Base-by-base conservation (phyloP, 2,113 vertebrate species). In the Paradoxurus hermaphroditus region DNA sequence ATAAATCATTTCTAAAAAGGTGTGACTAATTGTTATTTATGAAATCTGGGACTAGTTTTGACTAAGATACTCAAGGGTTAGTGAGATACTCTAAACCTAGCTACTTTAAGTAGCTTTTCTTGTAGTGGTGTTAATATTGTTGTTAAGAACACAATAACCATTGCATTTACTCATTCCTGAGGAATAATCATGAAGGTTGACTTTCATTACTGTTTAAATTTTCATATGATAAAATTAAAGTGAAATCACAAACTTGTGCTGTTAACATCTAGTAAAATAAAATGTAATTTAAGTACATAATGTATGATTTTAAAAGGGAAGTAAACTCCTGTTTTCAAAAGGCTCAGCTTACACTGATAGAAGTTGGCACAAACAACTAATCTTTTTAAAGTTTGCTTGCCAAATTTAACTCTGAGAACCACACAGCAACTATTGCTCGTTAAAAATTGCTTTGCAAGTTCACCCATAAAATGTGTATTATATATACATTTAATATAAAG, bases 401-500 rank as follows among this genome's bases (percentile, higher is more conserved):
- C 78, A 96, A 93, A 95, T 97, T 93, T 96, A 97, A 97, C 91
- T 96, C 65, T 81, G 73, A 96, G 51, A 96, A 78, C 36, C 49
- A 95, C n/a, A 85, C 2, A 75, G 59, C 18, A 93, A 67, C 68
- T 27, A 86, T 31, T 46, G 16, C 36, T 87, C 73, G 49, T 91
- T 97, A 93, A 96, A 97, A 96, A 95, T 7, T 83, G 83, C 79
- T 87, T 90, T 96, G 68, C n/a, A 97, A 94, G 94, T 56, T 85
- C 31, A 88, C 70, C 46, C 87, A 92, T 95, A 92, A 97, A 95
- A 73, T 95, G 27, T 49, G 21, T 82, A 86, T 94, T 98, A 97
- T 95, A 86, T 97, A 96, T 91, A 97, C 85, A 95, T 86, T 98
- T 98, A 97, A 94, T 95, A 97, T 94, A 89, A 94, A 96, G 31